phyloP scores from a whole-genome alignment of 2,888 invertebrate species.

The Labia minor region DNA sequence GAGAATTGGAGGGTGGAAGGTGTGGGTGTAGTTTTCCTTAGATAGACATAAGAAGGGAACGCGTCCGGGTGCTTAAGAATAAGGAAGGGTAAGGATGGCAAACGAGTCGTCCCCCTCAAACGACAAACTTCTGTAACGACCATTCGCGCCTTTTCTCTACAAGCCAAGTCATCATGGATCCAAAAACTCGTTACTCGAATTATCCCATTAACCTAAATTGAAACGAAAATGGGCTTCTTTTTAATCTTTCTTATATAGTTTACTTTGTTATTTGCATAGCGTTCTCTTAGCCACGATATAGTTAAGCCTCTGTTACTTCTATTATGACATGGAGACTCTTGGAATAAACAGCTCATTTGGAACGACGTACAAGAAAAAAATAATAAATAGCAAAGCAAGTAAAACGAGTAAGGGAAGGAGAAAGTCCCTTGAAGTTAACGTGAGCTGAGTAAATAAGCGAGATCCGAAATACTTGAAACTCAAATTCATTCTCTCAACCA shows the following conservation, averaged over 20 bases:
- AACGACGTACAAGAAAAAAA: not conserved
- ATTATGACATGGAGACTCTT: not conserved
- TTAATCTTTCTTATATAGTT: constrained; percentile 13
- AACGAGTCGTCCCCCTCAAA: not conserved
- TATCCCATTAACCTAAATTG: constrained; percentile 13
- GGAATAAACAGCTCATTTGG: not conserved
- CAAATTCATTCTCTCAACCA: no score
- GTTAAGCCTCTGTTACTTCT: not conserved
- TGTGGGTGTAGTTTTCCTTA: no score
- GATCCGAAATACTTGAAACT: no score
- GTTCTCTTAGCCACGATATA: not conserved
- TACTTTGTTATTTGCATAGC: constrained; percentile 9
- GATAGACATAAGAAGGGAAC: no score
- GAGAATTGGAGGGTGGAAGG: no score
- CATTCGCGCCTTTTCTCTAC: not conserved
- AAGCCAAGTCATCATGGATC: constrained; percentile 13
- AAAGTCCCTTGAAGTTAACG: not conserved
- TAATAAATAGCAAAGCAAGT: not conserved
- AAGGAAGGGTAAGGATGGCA: not conserved
- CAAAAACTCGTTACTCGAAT: constrained; percentile 8
- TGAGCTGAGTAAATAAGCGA: no score
- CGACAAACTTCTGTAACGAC: constrained; percentile 13
- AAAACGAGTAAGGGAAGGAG: not conserved
- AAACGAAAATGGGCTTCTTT: constrained; percentile 6
- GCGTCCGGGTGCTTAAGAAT: not conserved